These are phyloP conservation scores for Gari tellinella DNA, from an alignment of 2,888 invertebrate species.

Conservation along the genomic window DNA sequence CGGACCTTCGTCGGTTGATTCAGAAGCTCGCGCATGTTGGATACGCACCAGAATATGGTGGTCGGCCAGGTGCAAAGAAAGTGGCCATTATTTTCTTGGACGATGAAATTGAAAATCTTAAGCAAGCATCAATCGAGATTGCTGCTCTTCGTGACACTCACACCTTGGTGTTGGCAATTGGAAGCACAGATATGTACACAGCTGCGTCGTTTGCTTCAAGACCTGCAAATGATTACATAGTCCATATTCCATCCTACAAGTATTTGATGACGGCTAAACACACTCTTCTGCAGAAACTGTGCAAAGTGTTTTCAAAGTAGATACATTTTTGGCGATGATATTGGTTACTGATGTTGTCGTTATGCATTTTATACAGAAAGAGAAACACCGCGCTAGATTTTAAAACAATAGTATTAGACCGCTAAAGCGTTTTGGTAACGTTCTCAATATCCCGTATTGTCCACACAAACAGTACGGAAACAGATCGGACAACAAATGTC, in stretches of 20 bases:
- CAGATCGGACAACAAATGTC: no score
- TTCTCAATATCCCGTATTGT: no score
- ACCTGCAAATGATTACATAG: constrained; percentile 59
- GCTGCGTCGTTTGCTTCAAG: constrained; percentile 57
- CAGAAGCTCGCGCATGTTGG: constrained; percentile 44
- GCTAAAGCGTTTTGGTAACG: no score
- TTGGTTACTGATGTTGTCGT: no score
- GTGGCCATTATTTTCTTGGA: constrained; percentile 74
- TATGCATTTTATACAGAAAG: no score
- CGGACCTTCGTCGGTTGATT: constrained; percentile 58
- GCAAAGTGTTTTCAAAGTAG: constrained; percentile 35
- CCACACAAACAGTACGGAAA: no score
- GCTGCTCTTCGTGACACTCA: constrained; percentile 52
- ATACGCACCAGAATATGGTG: constrained; percentile 57
- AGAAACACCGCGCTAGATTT: no score
- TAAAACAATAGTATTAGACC: no score
- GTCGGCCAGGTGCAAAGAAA: constrained; percentile 58
- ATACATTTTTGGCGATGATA: no score
- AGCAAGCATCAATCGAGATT: constrained; percentile 57
- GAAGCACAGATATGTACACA: constrained; percentile 51
- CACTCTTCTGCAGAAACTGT: constrained; percentile 60
- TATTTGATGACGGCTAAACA: constrained; percentile 53
- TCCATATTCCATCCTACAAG: constrained; percentile 62
- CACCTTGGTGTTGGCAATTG: constrained; percentile 62
- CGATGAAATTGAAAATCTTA: constrained; percentile 62